Evolutionary conservation across 2,113 vertebrate genomes (phyloP), one percentile per base, ranked within the genome.

Genomic region (Gallinago media): DNA sequence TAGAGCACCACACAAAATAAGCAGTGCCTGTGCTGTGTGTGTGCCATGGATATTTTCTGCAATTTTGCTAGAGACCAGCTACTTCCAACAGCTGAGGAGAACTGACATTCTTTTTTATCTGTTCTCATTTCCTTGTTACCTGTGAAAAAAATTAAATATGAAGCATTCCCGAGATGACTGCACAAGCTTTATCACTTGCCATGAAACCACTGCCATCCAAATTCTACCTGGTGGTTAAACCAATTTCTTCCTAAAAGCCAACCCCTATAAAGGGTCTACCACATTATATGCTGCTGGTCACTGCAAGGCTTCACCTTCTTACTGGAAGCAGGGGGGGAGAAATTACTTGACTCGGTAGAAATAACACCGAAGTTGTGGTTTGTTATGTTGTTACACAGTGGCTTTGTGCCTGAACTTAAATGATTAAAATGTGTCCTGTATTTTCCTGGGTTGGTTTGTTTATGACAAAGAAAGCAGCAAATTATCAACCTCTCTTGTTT

Each of bases 301-400:
- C 25, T 83, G 56, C 58, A 65, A 3, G 13, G 9, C 9, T 88
- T 89, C 40, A 36, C 21, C 29, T 22, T n/a, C 17, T 61, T 29
- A 27, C 7, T 9, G 2, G 38, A 21, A 52, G 18, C 1, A 2
- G 8, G 1, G 21, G 26, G 38, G 38, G 38, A 12, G 4, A 15
- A 52, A 15, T 55, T 26, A 26, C 4, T 23, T 32, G 17, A 52
- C 61, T 50, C 8, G 38, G 2, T 46, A 49, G 40, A 85, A 94
- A 40, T 49, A 73, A 72, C 12, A 15, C 11, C 56, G 15, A 47
- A 34, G 9, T 32, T 83, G 27, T n/a, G 4, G 4, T n/a, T 84
- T 67, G 14, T 52, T 79, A 15, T 23, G 11, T 65, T 72, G 54
- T 61, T 92, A 25, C 22, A 19, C 3, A 52, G 17, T 56, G 71